Percentiles rank a stretch among this genome's conserved stretches.
Evolutionary conservation across 2,113 vertebrate species (phyloP).

Genomic region (Rhipidura dahli): DNA sequence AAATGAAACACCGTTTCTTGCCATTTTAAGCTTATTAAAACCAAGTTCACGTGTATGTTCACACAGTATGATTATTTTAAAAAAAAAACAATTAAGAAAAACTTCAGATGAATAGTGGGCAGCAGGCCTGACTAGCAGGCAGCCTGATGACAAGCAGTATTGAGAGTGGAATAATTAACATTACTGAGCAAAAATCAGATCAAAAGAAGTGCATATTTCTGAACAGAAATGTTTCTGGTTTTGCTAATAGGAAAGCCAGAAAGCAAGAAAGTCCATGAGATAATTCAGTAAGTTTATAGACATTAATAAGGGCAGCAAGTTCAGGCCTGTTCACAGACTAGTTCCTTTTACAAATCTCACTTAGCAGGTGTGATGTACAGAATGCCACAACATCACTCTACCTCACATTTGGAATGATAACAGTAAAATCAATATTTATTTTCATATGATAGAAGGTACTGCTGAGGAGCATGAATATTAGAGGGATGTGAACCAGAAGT

Average conservation of each 20-base stretch:
- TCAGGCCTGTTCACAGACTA: neutral
- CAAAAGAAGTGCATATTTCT: neutral
- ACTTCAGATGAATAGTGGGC: neutral
- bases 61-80: neutral
- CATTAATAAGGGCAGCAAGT: neutral
- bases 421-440: neutral
- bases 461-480: neutral
- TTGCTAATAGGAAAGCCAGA: neutral
- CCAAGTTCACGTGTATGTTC: neutral
- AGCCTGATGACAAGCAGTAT: neutral
- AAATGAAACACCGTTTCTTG: neutral
- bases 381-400: neutral
- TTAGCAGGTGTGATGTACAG: neutral
- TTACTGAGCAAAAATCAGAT: neutral
- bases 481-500: neutral
- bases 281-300: neutral
- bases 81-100: neutral
- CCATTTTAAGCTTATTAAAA: neutral
- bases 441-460: neutral
- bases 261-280: neutral
- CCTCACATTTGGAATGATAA: neutral
- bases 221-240: neutral
- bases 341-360: neutral
- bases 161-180: neutral
- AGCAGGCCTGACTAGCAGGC: neutral